Percentiles rank a stretch among this genome's conserved stretches.
phyloP scores from a whole-genome alignment of 2,797 vertebrate species.

The Chelonia mydas region DNA sequence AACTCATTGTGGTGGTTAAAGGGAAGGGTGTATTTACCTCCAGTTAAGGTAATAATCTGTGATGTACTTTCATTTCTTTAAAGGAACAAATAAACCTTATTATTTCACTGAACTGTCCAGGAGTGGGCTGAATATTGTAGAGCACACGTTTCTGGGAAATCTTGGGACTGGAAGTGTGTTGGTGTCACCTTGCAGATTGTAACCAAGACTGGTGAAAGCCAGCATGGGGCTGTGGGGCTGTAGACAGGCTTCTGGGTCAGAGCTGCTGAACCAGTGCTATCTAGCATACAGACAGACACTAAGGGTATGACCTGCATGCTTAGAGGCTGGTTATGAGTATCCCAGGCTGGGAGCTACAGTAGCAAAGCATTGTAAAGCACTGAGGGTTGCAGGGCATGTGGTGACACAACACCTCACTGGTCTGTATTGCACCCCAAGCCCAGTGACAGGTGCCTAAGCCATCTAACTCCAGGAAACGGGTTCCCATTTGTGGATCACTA shows the following conservation, averaged over 20 bases:
- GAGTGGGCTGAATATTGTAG: not conserved
- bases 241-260: not conserved
- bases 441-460: not conserved
- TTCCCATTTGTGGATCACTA: not conserved
- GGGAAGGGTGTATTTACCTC: not conserved
- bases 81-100: not conserved
- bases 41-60: not conserved
- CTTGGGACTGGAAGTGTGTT: not conserved
- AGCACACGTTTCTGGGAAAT: not conserved
- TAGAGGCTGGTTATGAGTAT: not conserved
- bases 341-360: not conserved
- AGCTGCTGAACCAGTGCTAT: not conserved
- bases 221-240: not conserved
- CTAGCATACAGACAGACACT: not conserved
- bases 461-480: not conserved
- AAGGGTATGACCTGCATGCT: too few relatives aligned
- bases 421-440: not conserved
- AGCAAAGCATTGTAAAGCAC: not conserved
- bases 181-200: not conserved
- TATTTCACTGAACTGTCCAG: not conserved
- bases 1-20: not conserved
- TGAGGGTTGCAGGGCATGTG: not conserved
- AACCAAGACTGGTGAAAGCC: not conserved
- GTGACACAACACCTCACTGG: not conserved
- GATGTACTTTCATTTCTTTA: not conserved